A percentile compares a stretch with the other conserved stretches of the same genome.
Evolutionary conservation across 2,888 invertebrate species (phyloP).

Genomic region (Dione juno): DNA sequence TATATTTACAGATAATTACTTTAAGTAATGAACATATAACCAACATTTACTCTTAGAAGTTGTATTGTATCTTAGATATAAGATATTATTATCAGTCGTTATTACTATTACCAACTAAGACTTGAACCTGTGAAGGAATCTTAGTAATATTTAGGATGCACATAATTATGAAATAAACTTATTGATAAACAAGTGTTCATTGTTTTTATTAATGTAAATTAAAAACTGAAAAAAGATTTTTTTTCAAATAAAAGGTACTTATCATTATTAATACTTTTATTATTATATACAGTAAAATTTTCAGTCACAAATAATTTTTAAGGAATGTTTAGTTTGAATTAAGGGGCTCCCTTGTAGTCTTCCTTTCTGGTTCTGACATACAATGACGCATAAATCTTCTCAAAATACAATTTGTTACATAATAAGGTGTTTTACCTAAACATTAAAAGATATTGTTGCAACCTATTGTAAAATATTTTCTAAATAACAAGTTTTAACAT

Average conservation of each 20-base stretch:
- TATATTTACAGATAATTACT: neutral
- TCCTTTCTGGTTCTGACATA: neutral
- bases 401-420: neutral
- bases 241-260: slow-evolving; percentile 23
- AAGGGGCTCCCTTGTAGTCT: neutral
- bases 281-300: slow-evolving; percentile 27
- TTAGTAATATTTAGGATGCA: neutral
- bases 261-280: slow-evolving; percentile 24
- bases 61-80: neutral
- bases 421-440: too few species aligned
- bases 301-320: slow-evolving; percentile 27
- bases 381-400: neutral
- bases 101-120: neutral
- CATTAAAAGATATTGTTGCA: too few species aligned
- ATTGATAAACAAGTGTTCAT: neutral
- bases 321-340: slow-evolving; percentile 36
- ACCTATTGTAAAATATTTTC: neutral
- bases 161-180: neutral
- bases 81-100: neutral
- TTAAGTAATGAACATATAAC: neutral
- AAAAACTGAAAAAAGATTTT: slow-evolving; percentile 1
- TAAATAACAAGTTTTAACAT: neutral
- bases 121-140: neutral
- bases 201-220: neutral
- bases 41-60: neutral